Percentiles rank a stretch among this genome's conserved stretches.
Conservation (phyloP, 2,888 invertebrate species). For the Marronus borbonicus region DNA sequence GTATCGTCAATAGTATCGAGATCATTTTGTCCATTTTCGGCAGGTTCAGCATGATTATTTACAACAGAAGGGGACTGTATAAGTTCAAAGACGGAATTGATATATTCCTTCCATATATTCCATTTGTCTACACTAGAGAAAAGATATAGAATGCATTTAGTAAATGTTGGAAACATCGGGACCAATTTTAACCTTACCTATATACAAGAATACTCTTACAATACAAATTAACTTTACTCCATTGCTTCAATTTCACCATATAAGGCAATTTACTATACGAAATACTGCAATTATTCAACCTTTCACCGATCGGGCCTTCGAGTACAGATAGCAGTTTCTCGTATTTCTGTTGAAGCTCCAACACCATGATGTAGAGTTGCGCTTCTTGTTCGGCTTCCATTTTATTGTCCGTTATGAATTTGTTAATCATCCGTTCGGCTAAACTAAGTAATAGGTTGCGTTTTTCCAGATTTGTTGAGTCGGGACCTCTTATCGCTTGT, state of each 20-base stretch:
- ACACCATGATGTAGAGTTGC: constrained; percentile 89
- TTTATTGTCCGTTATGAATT: constrained; percentile 84
- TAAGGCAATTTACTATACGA: constrained; percentile 83
- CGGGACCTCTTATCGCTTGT: constrained; percentile 76
- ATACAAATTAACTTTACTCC: constrained; percentile 82
- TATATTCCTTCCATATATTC: constrained; percentile 83
- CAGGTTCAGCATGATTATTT: constrained; percentile 42
- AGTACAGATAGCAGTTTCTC: constrained; percentile 86
- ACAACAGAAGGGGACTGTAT: constrained; percentile 63
- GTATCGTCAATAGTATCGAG: constrained; percentile 65
- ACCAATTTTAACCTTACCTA: constrained; percentile 73
- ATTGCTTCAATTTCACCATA: constrained; percentile 80
- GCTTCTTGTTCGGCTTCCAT: constrained; percentile 96
- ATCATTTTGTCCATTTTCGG: constrained; percentile 56
- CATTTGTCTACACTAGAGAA: constrained; percentile 78
- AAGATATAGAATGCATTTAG: not conserved
- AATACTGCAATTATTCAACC: constrained; percentile 70
- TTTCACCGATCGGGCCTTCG: constrained; percentile 82
- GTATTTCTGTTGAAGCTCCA: constrained; percentile 86
- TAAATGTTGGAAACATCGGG: not conserved
- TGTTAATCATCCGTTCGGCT: constrained; percentile 95
- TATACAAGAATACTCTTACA: constrained; percentile 83
- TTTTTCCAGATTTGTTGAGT: constrained; percentile 73
- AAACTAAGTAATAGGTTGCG: constrained; percentile 84
- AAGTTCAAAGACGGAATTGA: constrained; percentile 80